These are phyloP conservation scores for Arrhopalites spinosus DNA, from an alignment of 2,888 invertebrate species.

Conservation along the genomic window DNA sequence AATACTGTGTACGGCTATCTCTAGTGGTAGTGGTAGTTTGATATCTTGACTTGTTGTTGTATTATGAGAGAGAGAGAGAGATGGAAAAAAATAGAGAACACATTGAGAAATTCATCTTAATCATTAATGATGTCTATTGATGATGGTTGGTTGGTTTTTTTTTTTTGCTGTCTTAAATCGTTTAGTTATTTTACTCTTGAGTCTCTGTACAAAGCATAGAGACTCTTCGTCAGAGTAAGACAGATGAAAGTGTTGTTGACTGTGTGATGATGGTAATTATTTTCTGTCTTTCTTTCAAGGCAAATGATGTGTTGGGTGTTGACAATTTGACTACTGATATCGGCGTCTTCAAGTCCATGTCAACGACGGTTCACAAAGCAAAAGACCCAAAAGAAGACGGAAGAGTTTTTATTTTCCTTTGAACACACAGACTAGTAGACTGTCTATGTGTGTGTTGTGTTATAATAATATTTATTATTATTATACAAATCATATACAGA, in stretches of 20 bases:
- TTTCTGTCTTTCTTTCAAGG: conserved; percentile 19
- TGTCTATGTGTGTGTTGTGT: no score
- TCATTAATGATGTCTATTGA: neutral
- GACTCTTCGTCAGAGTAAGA: neutral
- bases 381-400: neutral
- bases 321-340: conserved; percentile 24
- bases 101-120: neutral
- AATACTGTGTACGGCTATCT: neutral
- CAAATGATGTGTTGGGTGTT: conserved; percentile 26
- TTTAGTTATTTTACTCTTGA: neutral
- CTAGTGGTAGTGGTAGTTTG: neutral
- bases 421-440: no score
- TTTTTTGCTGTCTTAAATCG: neutral
- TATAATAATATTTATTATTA: no score
- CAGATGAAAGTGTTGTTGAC: neutral
- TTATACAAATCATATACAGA: neutral
- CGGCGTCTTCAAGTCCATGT: neutral
- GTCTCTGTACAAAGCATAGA: no score
- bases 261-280: conserved; percentile 24
- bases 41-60: neutral
- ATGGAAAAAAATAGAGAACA: no score
- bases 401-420: neutral
- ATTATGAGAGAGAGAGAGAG: no score
- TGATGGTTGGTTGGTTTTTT: neutral
- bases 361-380: conserved; percentile 7